phyloP scores from a whole-genome alignment of 2,797 vertebrate species.

The Coranthus polyacanthus region DNA sequence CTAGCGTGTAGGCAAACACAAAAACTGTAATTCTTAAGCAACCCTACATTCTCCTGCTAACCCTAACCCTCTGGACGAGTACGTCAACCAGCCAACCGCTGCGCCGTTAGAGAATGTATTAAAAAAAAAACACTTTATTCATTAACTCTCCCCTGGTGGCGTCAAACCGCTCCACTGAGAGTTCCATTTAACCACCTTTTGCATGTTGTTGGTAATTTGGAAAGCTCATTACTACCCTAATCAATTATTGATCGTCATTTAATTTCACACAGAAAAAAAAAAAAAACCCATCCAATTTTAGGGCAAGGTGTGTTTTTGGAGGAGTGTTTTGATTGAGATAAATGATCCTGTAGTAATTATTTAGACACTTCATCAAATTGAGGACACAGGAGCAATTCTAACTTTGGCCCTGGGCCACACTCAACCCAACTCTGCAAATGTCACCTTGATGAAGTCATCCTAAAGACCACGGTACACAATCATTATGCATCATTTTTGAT shows the following conservation, averaged over 20 bases:
- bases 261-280: slow-evolving; percentile 38
- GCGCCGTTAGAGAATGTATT: too few relatives aligned
- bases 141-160: slow-evolving; percentile 7
- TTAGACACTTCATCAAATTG: slow-evolving; percentile 56
- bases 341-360: slow-evolving; percentile 50
- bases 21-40: too few relatives aligned
- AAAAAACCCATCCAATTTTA: slow-evolving; percentile 32
- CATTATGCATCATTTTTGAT: slow-evolving; percentile 8
- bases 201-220: slow-evolving; percentile 45
- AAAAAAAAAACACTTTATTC: neutral
- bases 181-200: slow-evolving; percentile 33
- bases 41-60: too few relatives aligned
- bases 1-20: too few relatives aligned
- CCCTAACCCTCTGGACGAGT: too few relatives aligned
- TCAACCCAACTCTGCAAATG: slow-evolving; percentile 40
- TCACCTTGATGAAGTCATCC: slow-evolving; percentile 59
- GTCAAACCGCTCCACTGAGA: slow-evolving; percentile 22
- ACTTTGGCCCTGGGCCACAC: slow-evolving; percentile 38
- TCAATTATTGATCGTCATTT: slow-evolving; percentile 63
- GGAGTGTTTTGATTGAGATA: slow-evolving; percentile 63
- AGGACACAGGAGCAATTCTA: slow-evolving; percentile 44
- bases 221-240: slow-evolving; percentile 58
- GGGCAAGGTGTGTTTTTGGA: slow-evolving; percentile 39
- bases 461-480: slow-evolving; percentile 20
- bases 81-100: too few relatives aligned